These are phyloP conservation scores for Paramisgurnus dabryanus DNA, from an alignment of 2,113 vertebrate species.

Conservation along the genomic window DNA sequence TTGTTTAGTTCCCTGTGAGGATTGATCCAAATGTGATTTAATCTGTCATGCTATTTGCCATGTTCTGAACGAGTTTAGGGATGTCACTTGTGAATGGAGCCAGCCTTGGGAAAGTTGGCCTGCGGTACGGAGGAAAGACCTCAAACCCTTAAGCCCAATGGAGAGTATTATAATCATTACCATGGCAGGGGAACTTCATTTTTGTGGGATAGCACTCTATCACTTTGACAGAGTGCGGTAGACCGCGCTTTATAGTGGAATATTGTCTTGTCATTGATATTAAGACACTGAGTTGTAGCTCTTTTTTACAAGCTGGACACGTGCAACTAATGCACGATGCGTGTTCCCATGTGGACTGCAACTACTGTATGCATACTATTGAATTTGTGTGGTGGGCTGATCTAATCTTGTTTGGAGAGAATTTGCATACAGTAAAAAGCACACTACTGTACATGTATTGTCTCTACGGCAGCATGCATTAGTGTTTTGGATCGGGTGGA, in stretches of 20 bases:
- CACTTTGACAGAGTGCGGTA: constrained; percentile 36
- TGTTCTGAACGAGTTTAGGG: constrained; percentile 26
- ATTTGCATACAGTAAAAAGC: constrained; percentile 34
- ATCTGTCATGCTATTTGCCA: neutral
- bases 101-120: constrained; percentile 25
- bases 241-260: constrained; percentile 34
- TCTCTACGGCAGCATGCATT: constrained; percentile 3
- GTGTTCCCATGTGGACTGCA: neutral
- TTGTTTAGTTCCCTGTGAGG: constrained; percentile 16
- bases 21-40: constrained; percentile 33
- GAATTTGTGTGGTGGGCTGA: constrained; percentile 25
- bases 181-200: constrained; percentile 38
- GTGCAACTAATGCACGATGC: neutral
- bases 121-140: constrained; percentile 37
- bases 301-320: neutral
- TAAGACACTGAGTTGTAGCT: neutral
- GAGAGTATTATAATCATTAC: constrained; percentile 26
- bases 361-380: neutral
- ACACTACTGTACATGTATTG: constrained; percentile 17
- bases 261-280: constrained; percentile 5
- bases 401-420: constrained; percentile 42
- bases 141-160: constrained; percentile 35
- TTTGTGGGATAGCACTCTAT: constrained; percentile 48
- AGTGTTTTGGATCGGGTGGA: constrained; percentile 15
- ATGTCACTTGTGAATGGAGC: constrained; percentile 23